phyloP scores from a whole-genome alignment of 2,797 vertebrate genomes.

The Sebastes oblongus region DNA sequence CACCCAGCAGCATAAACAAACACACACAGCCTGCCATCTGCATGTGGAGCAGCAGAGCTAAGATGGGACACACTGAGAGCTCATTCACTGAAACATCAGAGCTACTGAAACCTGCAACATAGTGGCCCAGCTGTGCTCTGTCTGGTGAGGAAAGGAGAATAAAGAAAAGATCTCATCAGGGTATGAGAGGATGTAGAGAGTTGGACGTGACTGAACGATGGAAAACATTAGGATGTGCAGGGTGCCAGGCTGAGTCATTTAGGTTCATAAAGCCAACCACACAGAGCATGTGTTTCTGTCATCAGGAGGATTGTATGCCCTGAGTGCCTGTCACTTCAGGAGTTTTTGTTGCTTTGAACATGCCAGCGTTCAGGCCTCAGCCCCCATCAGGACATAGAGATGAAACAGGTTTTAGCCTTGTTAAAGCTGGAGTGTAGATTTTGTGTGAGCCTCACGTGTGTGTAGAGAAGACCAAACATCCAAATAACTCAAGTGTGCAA shows the following conservation, averaged over 20 bases:
- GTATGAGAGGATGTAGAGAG: not conserved
- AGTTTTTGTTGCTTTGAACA: constrained; percentile 68
- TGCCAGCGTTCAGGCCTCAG: constrained; percentile 15
- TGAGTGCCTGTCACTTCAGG: constrained; percentile 52
- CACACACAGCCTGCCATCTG: constrained; percentile 67
- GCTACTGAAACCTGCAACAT: constrained; percentile 22
- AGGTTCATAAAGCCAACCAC: constrained; percentile 44
- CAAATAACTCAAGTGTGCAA: constrained; percentile 38
- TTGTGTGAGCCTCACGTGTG: constrained; percentile 42
- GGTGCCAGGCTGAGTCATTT: constrained; percentile 62
- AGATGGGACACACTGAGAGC: constrained; percentile 19
- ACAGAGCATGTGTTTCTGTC: constrained; percentile 80
- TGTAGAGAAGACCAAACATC: constrained; percentile 53
- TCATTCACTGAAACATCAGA: constrained; percentile 26
- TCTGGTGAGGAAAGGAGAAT: not conserved
- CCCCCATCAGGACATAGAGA: constrained; percentile 39
- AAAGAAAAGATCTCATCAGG: not conserved
- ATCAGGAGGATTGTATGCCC: constrained; percentile 73
- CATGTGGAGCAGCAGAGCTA: constrained; percentile 37
- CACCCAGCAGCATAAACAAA: constrained; percentile 72
- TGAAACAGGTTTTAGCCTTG: constrained; percentile 58
- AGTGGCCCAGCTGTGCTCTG: not conserved
- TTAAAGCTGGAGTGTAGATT: constrained; percentile 47
- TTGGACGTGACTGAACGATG: constrained; percentile 37
- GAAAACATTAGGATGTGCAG: constrained; percentile 44